Evolutionary conservation across 1,140 invertebrate genomes (phyloP).

Genomic region (Chlorops oryzae): DNA sequence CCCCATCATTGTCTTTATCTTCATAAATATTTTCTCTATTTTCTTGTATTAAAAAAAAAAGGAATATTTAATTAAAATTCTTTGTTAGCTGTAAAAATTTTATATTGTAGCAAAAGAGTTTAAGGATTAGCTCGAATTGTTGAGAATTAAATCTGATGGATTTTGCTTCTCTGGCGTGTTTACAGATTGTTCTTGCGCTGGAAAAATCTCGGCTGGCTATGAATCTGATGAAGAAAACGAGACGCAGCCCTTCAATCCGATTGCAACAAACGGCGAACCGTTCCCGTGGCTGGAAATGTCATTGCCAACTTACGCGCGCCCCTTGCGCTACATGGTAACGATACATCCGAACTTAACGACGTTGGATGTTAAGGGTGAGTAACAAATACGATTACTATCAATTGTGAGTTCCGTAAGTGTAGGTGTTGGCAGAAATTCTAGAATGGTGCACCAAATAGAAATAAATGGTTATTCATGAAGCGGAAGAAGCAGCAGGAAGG

Average conservation of each 20-base stretch:
- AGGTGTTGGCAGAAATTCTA: no score
- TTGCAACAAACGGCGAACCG: slow-evolving; percentile 69
- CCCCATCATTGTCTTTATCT: no score
- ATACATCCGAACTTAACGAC: slow-evolving; percentile 92
- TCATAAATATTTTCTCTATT: no score
- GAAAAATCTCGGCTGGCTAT: slow-evolving; percentile 59
- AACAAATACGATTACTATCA: not conserved
- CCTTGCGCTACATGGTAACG: slow-evolving; percentile 79
- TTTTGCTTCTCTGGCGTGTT: slow-evolving; percentile 21
- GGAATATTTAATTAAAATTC: no score
- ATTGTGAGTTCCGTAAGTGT: not conserved
- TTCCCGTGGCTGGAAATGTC: slow-evolving; percentile 87
- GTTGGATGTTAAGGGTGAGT: slow-evolving; percentile 72
- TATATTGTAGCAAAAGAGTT: no score
- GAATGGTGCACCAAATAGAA: no score
- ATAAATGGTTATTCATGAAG: slow-evolving; percentile 6
- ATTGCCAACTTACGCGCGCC: slow-evolving; percentile 73
- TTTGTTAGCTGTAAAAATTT: no score
- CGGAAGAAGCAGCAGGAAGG: not conserved
- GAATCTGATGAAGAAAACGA: slow-evolving; percentile 58
- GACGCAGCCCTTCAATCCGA: slow-evolving; percentile 56
- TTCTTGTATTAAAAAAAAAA: no score
- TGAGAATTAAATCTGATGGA: no score
- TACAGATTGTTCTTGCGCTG: slow-evolving; percentile 65
- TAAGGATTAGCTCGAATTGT: no score